Evolutionary conservation across 2,113 vertebrate genomes (phyloP).

Genomic region (Elaphurus davidianus): DNA sequence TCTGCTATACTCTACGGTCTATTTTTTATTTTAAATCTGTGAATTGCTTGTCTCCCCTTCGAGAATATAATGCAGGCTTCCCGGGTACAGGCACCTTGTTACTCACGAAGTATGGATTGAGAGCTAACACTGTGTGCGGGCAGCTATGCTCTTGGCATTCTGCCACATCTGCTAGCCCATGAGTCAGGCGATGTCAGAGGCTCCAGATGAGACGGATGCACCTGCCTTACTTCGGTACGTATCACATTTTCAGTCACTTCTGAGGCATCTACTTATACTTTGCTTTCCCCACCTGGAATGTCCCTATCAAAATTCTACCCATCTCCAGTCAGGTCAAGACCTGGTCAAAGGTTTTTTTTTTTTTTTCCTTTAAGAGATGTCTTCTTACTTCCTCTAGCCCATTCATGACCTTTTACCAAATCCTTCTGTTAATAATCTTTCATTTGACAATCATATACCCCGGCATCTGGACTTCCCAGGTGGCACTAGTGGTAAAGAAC

Average conservation of each 20-base stretch:
- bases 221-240: background rate
- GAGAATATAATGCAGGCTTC: background rate
- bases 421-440: background rate
- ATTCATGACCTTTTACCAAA: background rate
- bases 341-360: background rate
- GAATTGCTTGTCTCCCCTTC: background rate
- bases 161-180: background rate
- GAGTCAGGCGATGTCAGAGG: background rate
- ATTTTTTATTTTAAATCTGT: background rate
- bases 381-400: background rate
- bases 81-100: background rate
- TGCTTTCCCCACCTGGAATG: background rate
- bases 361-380: background rate
- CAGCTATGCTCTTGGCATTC: background rate
- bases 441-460: background rate
- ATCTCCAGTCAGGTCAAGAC: background rate
- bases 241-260: background rate
- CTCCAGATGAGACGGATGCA: background rate
- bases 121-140: background rate
- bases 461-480: background rate
- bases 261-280: background rate
- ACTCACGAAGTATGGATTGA: background rate
- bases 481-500: background rate
- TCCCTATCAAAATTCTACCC: background rate
- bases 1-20: background rate